Base-by-base conservation (phyloP, 2,797 vertebrate genomes). In the Myotis vivesi region DNA sequence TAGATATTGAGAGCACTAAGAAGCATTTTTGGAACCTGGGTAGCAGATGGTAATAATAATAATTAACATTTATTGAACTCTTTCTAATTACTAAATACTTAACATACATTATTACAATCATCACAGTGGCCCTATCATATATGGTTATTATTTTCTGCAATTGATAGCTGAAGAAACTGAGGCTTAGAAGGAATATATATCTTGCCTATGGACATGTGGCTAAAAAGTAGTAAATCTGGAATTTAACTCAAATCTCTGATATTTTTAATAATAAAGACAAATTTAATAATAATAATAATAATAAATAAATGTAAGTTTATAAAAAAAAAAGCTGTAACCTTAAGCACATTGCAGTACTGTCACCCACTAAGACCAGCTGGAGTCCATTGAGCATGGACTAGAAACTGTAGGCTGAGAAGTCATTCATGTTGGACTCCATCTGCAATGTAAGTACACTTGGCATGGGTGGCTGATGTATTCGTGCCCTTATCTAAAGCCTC, bases 1-100 rank as follows among this genome's bases (percentile, higher is more conserved):
- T 86, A 92, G 81, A 79, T 19, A 72, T 1, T 80, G 15, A 84
- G 44, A 86, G 23, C 19, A 82, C 57, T 92, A 87, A 68, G 55
- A 62, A 89, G 2, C 22, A 38, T 44, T 46, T 83, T 91, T 36
- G 36, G 57, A 92, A 55, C 30, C 68, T 93, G 72, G 25, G 33
- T 82, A 94, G 82, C 57, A 38, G 55, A 76, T 22, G 17, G 25
- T 11, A 87, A 46, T 69, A 68, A 46, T 59, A 81, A 75, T 73
- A 86, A 49, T 71, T n/a, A 71, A 53, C 4, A 22, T 53, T 68
- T 36, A 59, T 38, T 80, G 28, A 66, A 22, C 15, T 49, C 6
- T 82, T 72, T 16, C 38, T 69, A 64, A 90, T 88, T 71, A 57
- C n/a, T 72, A 75, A 84, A 81, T 25, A 89, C 17, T 76, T 71